phyloP scores from a whole-genome alignment of 2,888 invertebrate genomes.

The Plebejus anna region DNA sequence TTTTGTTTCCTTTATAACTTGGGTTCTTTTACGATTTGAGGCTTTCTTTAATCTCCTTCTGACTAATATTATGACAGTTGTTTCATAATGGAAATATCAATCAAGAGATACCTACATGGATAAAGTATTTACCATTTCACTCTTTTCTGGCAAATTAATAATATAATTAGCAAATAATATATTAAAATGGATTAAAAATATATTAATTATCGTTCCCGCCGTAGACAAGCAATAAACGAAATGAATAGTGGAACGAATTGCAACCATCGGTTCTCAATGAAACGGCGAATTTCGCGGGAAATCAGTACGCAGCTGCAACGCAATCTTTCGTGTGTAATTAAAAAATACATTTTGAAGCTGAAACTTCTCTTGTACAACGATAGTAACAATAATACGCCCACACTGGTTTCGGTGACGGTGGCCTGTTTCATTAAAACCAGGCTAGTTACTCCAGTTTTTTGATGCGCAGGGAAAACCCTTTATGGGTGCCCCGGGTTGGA shows the following conservation, averaged over 20 bases:
- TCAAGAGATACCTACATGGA: too few relatives aligned
- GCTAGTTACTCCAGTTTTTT: too few relatives aligned
- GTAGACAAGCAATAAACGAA: neutral
- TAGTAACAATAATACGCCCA: neutral
- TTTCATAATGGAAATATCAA: too few relatives aligned
- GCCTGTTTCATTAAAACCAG: too few relatives aligned
- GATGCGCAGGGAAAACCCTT: too few relatives aligned
- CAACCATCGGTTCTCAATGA: neutral
- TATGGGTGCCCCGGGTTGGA: too few relatives aligned
- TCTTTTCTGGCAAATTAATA: too few relatives aligned
- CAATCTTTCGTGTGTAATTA: slow-evolving; percentile 12
- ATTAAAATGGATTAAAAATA: neutral
- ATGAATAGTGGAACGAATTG: neutral
- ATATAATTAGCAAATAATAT: neutral
- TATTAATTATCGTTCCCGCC: neutral
- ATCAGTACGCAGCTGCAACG: neutral
- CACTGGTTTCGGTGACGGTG: too few relatives aligned
- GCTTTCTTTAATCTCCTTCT: too few relatives aligned
- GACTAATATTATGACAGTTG: too few relatives aligned
- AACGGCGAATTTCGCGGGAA: neutral
- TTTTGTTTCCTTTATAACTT: neutral
- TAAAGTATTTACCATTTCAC: too few relatives aligned
- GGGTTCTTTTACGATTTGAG: neutral
- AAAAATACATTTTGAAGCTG: neutral
- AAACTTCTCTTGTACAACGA: neutral